These are phyloP conservation scores for Labeo catla DNA, from an alignment of 2,113 vertebrate genomes.

Conservation along the genomic window DNA sequence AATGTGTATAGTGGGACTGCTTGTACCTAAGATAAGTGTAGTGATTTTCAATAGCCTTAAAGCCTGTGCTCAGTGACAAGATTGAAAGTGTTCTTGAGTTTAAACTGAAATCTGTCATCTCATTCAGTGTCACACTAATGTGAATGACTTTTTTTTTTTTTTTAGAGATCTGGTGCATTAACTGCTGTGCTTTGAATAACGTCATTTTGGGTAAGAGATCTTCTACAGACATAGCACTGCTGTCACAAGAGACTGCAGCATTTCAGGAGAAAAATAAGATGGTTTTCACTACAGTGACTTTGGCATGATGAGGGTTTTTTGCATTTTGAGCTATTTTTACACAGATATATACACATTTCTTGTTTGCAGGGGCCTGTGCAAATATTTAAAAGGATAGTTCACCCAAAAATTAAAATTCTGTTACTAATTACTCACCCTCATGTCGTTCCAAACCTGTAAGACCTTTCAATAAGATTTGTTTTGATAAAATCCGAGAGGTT, in stretches of 20 bases:
- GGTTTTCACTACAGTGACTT: background rate
- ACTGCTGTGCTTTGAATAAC: background rate
- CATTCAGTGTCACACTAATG: background rate
- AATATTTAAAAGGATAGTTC: too few relatives aligned
- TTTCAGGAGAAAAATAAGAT: background rate
- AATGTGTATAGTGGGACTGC: constrained; percentile 26
- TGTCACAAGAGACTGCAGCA: background rate
- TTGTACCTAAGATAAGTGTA: background rate
- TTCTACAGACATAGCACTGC: background rate
- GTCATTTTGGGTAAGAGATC: background rate
- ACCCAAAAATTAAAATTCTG: too few relatives aligned
- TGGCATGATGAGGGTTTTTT: background rate
- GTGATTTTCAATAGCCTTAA: background rate
- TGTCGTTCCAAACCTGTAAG: too few relatives aligned
- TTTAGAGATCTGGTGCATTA: background rate
- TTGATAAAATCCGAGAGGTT: too few relatives aligned
- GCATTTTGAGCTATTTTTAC: background rate
- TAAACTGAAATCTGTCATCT: background rate
- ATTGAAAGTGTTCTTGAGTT: background rate
- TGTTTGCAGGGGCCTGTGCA: too few relatives aligned
- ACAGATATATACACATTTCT: background rate
- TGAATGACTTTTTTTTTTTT: background rate
- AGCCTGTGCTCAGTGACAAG: constrained; percentile 11
- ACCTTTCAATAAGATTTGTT: too few relatives aligned
- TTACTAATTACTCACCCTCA: too few relatives aligned